Base-by-base conservation (phyloP, 2,797 vertebrate genomes). In the Cirrhinus mrigala region DNA sequence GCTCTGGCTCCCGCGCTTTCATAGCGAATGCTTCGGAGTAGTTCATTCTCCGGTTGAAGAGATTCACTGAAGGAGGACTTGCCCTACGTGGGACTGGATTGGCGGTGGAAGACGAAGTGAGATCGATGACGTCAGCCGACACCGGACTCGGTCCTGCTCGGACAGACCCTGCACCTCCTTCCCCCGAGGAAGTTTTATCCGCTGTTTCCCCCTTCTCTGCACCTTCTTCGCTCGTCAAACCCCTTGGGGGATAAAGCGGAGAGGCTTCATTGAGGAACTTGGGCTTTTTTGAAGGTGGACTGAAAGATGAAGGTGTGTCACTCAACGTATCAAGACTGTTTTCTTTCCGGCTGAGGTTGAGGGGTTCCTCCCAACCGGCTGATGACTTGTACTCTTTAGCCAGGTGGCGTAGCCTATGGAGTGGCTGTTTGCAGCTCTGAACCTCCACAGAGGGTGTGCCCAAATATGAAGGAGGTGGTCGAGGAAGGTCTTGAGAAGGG, bases 221-320 rank as follows among this genome's bases (percentile, higher is more conserved):
- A 9, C 1, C 83, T 7, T 92, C 90, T 1, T 84, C 81, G 40
- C 60, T 90, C 12, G 11, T 1, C n/a, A 22, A 52, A 15, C 52
- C 87, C 0, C 33, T 44, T 70, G 80, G 22, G 1, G 88, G 37
- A 74, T 95, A 95, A 79, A 96, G 90, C 14, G 94, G 89, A 0
- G 90, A 93, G 0, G 94, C 93, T 78, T 94, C 90, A 8, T 96
- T 96, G 78, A 96, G 64, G 75, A 96, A 96, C 89, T 94, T 95
- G 9, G 94, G 93, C 76, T 73, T 95, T 91, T 84, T 92, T 29
- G 90, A 48, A 6, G 91, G 93, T 2, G 91, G 82, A 0, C 92
- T 56, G 22, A 96, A 96, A 0, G 95, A 96, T 0, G 95, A 96
- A 0, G 84, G 84, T 0, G 92, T 91, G 69, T 86, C 88, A n/a